Evolutionary conservation across 1,140 invertebrate species (phyloP), one percentile per base, ranked within the genome.

Genomic region (Atta colombica): DNA sequence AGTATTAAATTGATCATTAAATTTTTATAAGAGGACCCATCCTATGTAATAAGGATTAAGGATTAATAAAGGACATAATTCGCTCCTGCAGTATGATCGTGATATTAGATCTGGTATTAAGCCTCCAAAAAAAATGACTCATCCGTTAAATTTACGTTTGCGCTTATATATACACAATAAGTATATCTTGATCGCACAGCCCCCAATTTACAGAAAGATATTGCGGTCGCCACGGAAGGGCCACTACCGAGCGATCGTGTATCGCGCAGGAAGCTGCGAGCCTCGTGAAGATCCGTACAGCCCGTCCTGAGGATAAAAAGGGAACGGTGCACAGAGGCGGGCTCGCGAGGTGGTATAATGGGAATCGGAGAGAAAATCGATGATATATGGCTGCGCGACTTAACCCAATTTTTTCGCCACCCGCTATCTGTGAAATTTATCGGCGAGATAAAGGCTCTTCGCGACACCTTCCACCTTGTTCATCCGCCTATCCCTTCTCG

Each of bases 361-460:
- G 21, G 82, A 66, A 74, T 77, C 80, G 63, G 72, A 78, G 80
- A 81, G 74, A 86, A 85, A 91, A 89, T 93, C 91, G 91, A 93
- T 92, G 91, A 91, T 89, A 81, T 90, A 92, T 77, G 81, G 87
- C 88, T 84, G 87, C 86, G 87, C 81, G 89, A 90, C 88, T 93
- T 90, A 92, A 92, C 89, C 90, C 88, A 93, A 94, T 93, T 93
- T 93, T 93, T 93, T 93, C 80, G 80, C 88, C 85, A 89, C 85
- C 88, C 88, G 85, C 88, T 92, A 92, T 91, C 87, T 88, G 7
- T 58, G 68, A 81, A 91, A 93, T 93, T 93, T 93, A 93, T 92
- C 87, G 88, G 66, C 66, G 84, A 91, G 80, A 90, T 92, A 93
- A 93, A 92, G 86, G 85, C 87, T 14, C 53, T 8, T n/a, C 68